Base-by-base conservation (phyloP, 2,797 vertebrate species). In the Geotria australis region DNA sequence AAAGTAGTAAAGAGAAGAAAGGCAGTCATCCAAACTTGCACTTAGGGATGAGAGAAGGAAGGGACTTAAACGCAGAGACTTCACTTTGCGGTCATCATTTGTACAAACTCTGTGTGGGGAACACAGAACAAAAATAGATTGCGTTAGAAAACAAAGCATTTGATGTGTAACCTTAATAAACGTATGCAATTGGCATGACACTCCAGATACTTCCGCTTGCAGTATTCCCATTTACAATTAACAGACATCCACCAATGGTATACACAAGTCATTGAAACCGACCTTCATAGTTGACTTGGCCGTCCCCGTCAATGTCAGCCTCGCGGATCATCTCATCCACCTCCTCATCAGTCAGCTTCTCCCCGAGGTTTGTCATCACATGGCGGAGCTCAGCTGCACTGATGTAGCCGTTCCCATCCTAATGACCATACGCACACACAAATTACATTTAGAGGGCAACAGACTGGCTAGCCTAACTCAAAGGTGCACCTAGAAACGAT, bases 271-370 rank as follows among this genome's bases (percentile, higher is more conserved):
- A n/a, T 49, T 53, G 9, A 8, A 12, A 67, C 75, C 63, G 66
- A 94, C 88, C 89, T 98, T 98, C 89, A 71, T 98, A 98, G 75
- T 96, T 98, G 79, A 98, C 89, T 77, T 98, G 89, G 67, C 89
- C 89, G 61, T 98, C 89, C 64, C 89, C 89, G 63, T 98, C 89
- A 67, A 98, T 96, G 70, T 98, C 89, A 80, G 89, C 89, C 93
- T 98, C 89, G 77, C 89, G 83, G 78, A 96, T 96, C 86, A 94
- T 94, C 66, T 98, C 89, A 57, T 91, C 89, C 63, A 89, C 86
- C 67, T 98, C 89, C 68, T 98, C 89, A 60, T 96, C 89, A 63
- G 89, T 98, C 72, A 98, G 71, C 73, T 98, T 98, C 73, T 98
- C 89, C 10, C 89, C 89, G 46, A 98, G 79, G 71, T 98, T 98